These are phyloP conservation scores for Lumbricus terrestris DNA, from an alignment of 2,888 invertebrate species.

Conservation along the genomic window DNA sequence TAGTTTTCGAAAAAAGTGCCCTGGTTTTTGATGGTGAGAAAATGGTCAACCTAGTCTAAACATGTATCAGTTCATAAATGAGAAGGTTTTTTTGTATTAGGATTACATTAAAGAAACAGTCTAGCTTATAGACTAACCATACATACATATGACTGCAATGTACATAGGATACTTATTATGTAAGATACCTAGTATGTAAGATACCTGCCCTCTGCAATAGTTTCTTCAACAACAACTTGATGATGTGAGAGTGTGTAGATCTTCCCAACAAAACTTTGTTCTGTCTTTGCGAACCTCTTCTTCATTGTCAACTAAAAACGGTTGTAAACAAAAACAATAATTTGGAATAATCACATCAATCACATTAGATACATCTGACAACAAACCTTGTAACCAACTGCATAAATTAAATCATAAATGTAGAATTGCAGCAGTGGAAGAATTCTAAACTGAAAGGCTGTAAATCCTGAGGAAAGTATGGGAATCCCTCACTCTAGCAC, in stretches of 20 bases:
- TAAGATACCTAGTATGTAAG: slow-evolving; percentile 3
- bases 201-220: slow-evolving; percentile 74
- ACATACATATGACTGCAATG: too few relatives aligned
- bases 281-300: slow-evolving; percentile 19
- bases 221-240: slow-evolving; percentile 78
- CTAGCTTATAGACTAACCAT: too few relatives aligned
- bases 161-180: not conserved
- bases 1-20: too few relatives aligned
- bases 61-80: too few relatives aligned
- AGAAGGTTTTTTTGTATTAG: too few relatives aligned
- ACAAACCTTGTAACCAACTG: not conserved
- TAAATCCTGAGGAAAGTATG: too few relatives aligned
- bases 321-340: not conserved
- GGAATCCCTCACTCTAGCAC: too few relatives aligned
- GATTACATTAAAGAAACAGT: too few relatives aligned
- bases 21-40: too few relatives aligned
- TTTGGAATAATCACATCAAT: not conserved
- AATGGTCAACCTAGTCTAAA: too few relatives aligned
- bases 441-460: too few relatives aligned
- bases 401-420: not conserved
- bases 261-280: slow-evolving; percentile 71
- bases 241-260: slow-evolving; percentile 75
- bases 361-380: not conserved
- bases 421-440: too few relatives aligned
- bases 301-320: not conserved